Conservation (phyloP, 2,797 vertebrate genomes). For the Amazonetta brasiliensis region DNA sequence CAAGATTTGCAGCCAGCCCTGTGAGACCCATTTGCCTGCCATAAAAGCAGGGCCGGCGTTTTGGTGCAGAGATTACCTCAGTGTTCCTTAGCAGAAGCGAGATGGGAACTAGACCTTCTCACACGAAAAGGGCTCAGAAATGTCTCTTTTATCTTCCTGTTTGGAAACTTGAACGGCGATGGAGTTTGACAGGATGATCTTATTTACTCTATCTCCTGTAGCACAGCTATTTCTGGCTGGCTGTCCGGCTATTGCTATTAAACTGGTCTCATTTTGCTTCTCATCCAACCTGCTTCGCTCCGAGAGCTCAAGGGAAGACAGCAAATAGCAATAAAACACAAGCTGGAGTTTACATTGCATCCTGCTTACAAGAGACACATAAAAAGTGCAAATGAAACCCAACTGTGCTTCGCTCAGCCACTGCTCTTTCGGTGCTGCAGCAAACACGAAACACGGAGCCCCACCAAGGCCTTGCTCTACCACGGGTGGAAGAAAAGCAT, state of each 20-base stretch:
- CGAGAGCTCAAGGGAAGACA: conserved; percentile 26
- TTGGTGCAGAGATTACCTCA: not conserved
- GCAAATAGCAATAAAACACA: conserved; percentile 41
- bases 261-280: conserved; percentile 30
- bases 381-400: conserved; percentile 47
- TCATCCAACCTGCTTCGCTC: conserved; percentile 40
- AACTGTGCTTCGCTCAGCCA: not conserved
- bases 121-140: conserved; percentile 5
- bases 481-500: not conserved
- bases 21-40: not conserved
- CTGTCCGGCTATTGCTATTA: conserved; percentile 14
- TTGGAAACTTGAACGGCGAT: not conserved
- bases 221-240: conserved; percentile 37
- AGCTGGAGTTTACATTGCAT: conserved; percentile 4
- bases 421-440: not conserved
- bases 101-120: not conserved
- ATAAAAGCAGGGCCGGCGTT: not conserved
- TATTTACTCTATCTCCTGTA: conserved; percentile 28
- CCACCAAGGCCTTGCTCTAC: not conserved
- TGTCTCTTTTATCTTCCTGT: conserved; percentile 32
- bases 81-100: not conserved
- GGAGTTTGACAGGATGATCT: conserved; percentile 40
- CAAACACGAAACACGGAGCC: not conserved
- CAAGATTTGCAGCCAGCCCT: not conserved
- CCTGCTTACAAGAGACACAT: conserved; percentile 33